A percentile compares a stretch with the other conserved stretches of the same genome.
phyloP scores from a whole-genome alignment of 2,888 invertebrate genomes.

The Microctonus aethiopoides region DNA sequence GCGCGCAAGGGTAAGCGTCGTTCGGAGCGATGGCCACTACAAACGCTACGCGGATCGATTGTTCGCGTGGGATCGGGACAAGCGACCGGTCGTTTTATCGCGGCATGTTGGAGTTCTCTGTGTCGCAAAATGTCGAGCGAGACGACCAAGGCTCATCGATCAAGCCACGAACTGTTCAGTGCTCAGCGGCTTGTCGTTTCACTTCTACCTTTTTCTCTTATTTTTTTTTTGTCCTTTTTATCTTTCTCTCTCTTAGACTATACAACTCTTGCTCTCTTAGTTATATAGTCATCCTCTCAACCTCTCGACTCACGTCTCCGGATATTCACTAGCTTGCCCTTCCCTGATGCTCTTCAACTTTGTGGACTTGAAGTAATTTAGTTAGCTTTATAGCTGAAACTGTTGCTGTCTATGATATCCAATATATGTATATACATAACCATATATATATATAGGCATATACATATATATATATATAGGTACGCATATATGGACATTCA shows the following conservation, averaged over 20 bases:
- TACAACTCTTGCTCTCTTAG: no score
- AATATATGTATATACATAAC: not conserved
- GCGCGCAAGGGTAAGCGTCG: conserved; percentile 15
- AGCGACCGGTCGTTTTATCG: conserved; percentile 37
- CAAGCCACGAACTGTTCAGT: conserved; percentile 2
- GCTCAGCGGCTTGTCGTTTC: conserved; percentile 7
- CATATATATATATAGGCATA: no score
- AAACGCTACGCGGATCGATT: conserved; percentile 43
- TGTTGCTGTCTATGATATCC: not conserved
- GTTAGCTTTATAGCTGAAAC: not conserved
- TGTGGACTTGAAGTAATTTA: not conserved
- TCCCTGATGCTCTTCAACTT: not conserved
- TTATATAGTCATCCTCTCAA: no score
- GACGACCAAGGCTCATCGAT: conserved; percentile 27
- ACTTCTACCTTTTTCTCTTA: not conserved
- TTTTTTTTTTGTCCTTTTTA: not conserved
- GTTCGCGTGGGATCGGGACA: conserved; percentile 46
- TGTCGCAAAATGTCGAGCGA: conserved; percentile 24
- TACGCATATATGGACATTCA: not conserved
- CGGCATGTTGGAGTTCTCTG: conserved; percentile 16
- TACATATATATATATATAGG: no score
- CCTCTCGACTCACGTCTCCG: no score
- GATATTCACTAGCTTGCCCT: not conserved
- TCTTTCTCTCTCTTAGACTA: not conserved
- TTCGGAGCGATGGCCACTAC: not conserved